These are phyloP conservation scores for Scaptomyza montana DNA, from an alignment of 1,140 invertebrate species.

Conservation along the genomic window DNA sequence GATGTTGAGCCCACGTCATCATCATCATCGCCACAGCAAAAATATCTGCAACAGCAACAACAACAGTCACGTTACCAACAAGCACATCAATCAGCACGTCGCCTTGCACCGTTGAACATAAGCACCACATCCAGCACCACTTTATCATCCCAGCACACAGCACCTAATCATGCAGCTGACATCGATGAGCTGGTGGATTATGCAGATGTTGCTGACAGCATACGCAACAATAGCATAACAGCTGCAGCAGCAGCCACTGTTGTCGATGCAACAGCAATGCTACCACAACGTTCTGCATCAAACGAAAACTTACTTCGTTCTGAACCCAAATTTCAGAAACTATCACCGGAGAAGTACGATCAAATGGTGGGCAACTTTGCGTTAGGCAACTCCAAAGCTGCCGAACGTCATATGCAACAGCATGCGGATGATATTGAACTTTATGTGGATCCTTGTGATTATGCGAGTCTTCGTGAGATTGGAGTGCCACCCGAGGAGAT, in stretches of 20 bases:
- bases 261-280: constrained; percentile 26
- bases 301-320: constrained; percentile 79
- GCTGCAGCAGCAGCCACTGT: constrained; percentile 12
- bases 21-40: constrained; percentile 44
- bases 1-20: constrained; percentile 46
- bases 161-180: constrained; percentile 31
- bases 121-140: constrained; percentile 27
- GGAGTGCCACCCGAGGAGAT: constrained; percentile 86
- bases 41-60: constrained; percentile 41
- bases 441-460: constrained; percentile 81
- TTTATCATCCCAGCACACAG: constrained; percentile 44
- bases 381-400: constrained; percentile 46
- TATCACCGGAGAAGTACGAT: constrained; percentile 82
- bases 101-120: constrained; percentile 32
- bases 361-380: constrained; percentile 75
- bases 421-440: constrained; percentile 81
- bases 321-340: constrained; percentile 83
- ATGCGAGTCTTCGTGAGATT: constrained; percentile 84
- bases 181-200: constrained; percentile 80
- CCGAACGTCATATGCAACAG: constrained; percentile 72
- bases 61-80: constrained; percentile 60
- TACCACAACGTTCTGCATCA: constrained; percentile 62
- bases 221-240: constrained; percentile 49
- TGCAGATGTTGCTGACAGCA: constrained; percentile 81
- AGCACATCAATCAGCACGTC: constrained; percentile 59